Evolutionary conservation across 2,888 invertebrate species (phyloP).

Genomic region (Hirtodrosophila confusa): DNA sequence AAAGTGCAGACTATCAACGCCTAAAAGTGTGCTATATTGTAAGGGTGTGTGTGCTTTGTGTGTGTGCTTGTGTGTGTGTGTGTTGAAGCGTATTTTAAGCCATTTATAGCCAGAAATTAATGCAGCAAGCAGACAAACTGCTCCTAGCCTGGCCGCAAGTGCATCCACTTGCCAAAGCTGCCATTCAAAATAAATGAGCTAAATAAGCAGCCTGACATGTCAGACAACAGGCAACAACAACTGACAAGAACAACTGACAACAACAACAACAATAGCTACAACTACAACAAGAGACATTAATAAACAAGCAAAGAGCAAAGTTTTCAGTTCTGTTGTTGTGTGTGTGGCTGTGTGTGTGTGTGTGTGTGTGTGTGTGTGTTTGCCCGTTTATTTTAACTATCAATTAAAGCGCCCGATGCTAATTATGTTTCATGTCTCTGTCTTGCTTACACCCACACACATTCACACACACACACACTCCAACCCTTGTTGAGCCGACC

Average conservation of each 20-base stretch:
- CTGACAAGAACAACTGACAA: conserved; percentile 27
- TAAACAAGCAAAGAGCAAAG: conserved; percentile 73
- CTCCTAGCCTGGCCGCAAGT: conserved; percentile 56
- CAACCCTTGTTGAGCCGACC: neutral
- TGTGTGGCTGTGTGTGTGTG: neutral
- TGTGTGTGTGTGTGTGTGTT: conserved; percentile 21
- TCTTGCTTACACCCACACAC: conserved; percentile 10
- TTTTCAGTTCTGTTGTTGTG: conserved; percentile 35
- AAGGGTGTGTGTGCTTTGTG: conserved; percentile 6
- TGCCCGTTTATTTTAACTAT: conserved; percentile 67
- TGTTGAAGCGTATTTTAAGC: conserved; percentile 48
- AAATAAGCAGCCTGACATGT: conserved; percentile 73
- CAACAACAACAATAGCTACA: too few relatives aligned
- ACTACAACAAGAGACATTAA: conserved; percentile 51
- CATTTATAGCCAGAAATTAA: conserved; percentile 68
- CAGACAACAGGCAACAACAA: conserved; percentile 39
- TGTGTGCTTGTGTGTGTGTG: conserved; percentile 13
- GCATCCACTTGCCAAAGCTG: conserved; percentile 66
- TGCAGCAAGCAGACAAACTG: conserved; percentile 45
- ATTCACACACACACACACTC: neutral
- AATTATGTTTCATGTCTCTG: conserved; percentile 66
- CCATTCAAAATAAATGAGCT: conserved; percentile 81
- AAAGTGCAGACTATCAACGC: conserved; percentile 38
- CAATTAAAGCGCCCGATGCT: conserved; percentile 74
- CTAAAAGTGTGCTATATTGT: conserved; percentile 56